Evolutionary conservation across 2,797 vertebrate genomes (phyloP), one percentile per base, ranked within the genome.

Genomic region (Eulemur rubriventer): DNA sequence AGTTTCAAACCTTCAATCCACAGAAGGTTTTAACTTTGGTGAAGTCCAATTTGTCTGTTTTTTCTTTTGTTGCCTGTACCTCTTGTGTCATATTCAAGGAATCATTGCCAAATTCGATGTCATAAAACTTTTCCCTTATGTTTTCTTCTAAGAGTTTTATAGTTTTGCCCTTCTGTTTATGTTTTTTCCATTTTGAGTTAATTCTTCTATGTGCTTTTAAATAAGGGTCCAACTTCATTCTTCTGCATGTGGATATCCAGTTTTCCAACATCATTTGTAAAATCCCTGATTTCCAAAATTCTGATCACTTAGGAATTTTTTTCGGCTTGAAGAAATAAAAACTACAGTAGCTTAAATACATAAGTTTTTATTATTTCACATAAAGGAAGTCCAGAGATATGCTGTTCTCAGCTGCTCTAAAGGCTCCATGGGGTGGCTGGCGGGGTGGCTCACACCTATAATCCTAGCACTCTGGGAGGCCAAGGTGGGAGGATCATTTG

Each of bases 291-390:
- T 61, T 93, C 72, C 79, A 76, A 91, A 87, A 65, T 88, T 48
- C 6, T 57, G 28, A 38, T 89, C 26, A 81, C 43, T 86, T 87
- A 93, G 46, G 24, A 91, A 52, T 82, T 93, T 91, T 91, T 80
- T 87, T 93, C 30, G 43, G 38, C 41, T 91, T 88, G 50, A 83
- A 95, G 69, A 87, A 96, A 48, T 61, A 86, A 41, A 89, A 89
- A n/a, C 41, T 63, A 24, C 14, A 59, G 22, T 92, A 28, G 48
- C 76, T 69, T 81, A 78, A 87, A 65, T 14, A 65, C 57, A 67
- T 18, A 69, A 12, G 0, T 48, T 82, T 85, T 85, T 59, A 79
- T 59, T 75, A 33, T 76, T 88, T 84, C 50, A 61, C 72, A 43
- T 30, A 11, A 55, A 59, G 48, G 24, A 87, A 61, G 24, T 55